Evolutionary conservation across 92 coral and sea anemone genomes (phyloP).

Genomic region (Meandrina meandrites): DNA sequence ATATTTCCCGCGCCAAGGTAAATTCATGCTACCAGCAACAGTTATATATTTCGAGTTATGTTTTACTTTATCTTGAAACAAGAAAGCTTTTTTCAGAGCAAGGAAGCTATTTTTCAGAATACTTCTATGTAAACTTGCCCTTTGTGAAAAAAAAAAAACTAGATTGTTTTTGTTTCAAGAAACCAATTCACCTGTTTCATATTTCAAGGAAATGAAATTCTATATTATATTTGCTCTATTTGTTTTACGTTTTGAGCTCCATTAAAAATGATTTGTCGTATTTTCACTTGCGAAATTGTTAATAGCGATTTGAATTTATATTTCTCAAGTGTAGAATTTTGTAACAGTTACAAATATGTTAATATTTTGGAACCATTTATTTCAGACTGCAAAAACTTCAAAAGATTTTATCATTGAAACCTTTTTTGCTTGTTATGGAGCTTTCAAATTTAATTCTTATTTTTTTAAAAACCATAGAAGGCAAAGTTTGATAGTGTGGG

Average conservation of each 20-base stretch:
- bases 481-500: neutral
- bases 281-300: neutral
- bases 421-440: neutral
- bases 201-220: conserved; percentile 4
- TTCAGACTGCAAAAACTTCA: neutral
- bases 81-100: neutral
- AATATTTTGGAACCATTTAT: neutral
- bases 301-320: neutral
- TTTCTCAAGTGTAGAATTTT: neutral
- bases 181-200: conserved; percentile 20
- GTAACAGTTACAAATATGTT: neutral
- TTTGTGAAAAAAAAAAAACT: neutral
- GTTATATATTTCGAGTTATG: neutral
- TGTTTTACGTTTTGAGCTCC: neutral
- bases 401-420: neutral
- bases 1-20: neutral
- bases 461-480: neutral
- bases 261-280: neutral
- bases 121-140: neutral
- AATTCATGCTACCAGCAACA: too few relatives aligned
- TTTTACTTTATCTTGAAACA: neutral
- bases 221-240: conserved; percentile 10
- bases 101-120: neutral
- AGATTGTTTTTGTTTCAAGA: neutral
- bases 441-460: neutral